A percentile compares a stretch with the other conserved stretches of the same genome.
Evolutionary conservation across 2,797 vertebrate species (phyloP).

Genomic region (Poeciliopsis turneri): DNA sequence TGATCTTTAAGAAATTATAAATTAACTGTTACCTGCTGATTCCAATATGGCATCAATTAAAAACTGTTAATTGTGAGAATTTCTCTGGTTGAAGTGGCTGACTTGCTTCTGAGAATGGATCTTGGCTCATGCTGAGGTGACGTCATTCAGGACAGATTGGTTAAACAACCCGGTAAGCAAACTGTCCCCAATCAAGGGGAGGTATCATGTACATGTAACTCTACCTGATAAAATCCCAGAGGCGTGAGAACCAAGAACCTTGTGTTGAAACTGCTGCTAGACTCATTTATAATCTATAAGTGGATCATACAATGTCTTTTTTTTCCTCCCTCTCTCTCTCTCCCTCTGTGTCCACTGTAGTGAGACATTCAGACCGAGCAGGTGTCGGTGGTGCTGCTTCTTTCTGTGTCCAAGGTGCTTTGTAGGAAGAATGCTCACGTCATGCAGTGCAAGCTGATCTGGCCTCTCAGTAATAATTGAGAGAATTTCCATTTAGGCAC

Average conservation of each 20-base stretch:
- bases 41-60: background rate
- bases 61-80: background rate
- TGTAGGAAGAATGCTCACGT: conserved; percentile 65
- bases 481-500: conserved; percentile 82
- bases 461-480: conserved; percentile 86
- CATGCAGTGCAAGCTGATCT: conserved; percentile 78
- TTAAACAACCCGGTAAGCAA: conserved; percentile 63
- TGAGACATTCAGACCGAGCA: conserved; percentile 41
- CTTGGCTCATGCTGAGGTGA: conserved; percentile 30
- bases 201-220: conserved; percentile 64
- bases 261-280: conserved; percentile 44
- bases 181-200: conserved; percentile 57
- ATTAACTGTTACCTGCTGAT: background rate
- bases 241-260: conserved; percentile 56
- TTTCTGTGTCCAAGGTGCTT: conserved; percentile 53
- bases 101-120: conserved; percentile 11
- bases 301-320: conserved; percentile 21
- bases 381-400: conserved; percentile 18
- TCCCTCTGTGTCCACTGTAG: conserved; percentile 32
- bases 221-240: conserved; percentile 57
- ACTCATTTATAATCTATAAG: conserved; percentile 60
- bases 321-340: background rate
- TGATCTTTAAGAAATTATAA: background rate
- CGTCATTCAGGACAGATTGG: conserved; percentile 56
- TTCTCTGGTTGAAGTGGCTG: background rate